Percentiles rank a stretch among this genome's conserved stretches.
These are phyloP conservation scores for Macrosteles quadrilineatus DNA, from an alignment of 1,140 invertebrate genomes.

Conservation along the genomic window DNA sequence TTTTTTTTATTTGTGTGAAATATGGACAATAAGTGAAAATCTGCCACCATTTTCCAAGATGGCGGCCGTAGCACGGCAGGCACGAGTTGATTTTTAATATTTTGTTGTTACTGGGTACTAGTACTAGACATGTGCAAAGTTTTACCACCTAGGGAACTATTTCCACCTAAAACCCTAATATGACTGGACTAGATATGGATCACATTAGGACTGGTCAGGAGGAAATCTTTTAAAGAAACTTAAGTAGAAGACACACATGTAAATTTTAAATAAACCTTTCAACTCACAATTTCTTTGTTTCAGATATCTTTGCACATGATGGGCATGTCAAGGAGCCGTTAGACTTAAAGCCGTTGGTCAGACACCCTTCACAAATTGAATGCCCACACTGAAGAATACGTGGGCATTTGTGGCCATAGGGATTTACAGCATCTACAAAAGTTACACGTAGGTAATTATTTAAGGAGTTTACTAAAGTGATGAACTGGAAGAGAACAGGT, in stretches of 20 bases:
- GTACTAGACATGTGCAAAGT: no score
- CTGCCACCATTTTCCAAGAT: no score
- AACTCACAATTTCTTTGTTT: not conserved
- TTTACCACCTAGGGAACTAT: no score
- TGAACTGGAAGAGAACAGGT: no score
- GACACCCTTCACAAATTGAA: constrained; percentile 48
- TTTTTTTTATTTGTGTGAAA: no score
- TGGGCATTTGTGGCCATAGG: constrained; percentile 39
- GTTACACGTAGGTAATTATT: not conserved
- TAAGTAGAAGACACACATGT: not conserved
- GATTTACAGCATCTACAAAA: no score
- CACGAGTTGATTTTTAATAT: not conserved
- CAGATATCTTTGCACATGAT: not conserved
- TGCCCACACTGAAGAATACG: constrained; percentile 52
- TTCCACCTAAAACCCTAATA: no score
- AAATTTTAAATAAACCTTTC: not conserved
- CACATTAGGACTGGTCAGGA: not conserved
- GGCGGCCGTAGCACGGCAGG: no score
- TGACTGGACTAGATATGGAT: no score
- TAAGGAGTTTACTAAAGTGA: not conserved
- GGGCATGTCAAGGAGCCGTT: not conserved
- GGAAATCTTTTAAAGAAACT: not conserved
- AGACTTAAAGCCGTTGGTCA: constrained; percentile 23
- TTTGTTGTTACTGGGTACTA: no score
- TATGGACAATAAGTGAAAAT: not conserved